Base-by-base conservation (phyloP, 2,113 vertebrate genomes). In the Numenius arquata region DNA sequence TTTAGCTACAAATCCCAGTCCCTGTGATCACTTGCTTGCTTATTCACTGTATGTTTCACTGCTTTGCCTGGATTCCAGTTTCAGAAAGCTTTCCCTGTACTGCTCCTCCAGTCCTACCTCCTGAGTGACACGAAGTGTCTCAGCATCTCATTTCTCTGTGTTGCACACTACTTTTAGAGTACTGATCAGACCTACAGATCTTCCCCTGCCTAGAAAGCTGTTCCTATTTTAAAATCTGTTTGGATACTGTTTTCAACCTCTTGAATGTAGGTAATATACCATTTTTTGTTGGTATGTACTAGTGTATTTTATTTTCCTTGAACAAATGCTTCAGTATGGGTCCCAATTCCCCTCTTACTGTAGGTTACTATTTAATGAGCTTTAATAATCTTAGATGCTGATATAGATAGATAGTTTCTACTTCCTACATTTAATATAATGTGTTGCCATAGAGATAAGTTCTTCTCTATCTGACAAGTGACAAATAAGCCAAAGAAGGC, bases 391-490 rank as follows among this genome's bases (percentile, higher is more conserved):
- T 91, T 88, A 67, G 67, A 63, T 94, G 77, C 65, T 86, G 84
- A 66, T 79, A 82, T 58, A 78, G 89, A 70, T 72, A 72, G 66
- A 47, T 53, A 61, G 76, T 66, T 56, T 88, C 89, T 85, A 17
- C 84, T 87, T 90, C 87, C 59, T 85, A 79, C 66, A 74, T 95
- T 86, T 95, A 68, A 58, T 96, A 87, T 95, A 92, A 92, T 77
- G 81, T 77, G 96, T 97, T 97, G 58, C 93, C 78, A 96, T 97
- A 93, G 95, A 78, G 79, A 97, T 95, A 88, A 90, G 50, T 91
- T 96, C 78, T 88, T 90, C 84, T 81, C 45, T 90, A 38, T 82
- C 56, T 95, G 88, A 95, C 84, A 97, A 95, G 88, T 91, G 93
- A 85, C 89, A 97, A 91, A 88, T 76, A 89, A 91, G 86, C 90